Evolutionary conservation across 2,888 invertebrate genomes (phyloP).

Genomic region (Macrophya annulata): DNA sequence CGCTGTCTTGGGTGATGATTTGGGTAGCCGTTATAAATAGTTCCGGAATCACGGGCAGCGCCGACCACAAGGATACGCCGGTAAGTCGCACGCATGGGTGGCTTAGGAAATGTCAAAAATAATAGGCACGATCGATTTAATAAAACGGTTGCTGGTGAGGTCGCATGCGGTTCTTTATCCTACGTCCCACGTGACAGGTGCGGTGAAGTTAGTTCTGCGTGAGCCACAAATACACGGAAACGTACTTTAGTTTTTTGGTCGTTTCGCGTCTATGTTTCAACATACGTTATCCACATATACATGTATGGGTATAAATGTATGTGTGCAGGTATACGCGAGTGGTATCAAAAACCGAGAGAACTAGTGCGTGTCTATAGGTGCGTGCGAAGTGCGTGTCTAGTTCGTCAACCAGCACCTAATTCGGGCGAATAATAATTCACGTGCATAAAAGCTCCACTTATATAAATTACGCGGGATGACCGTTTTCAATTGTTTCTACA

Average conservation of each 20-base stretch:
- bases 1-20: slow-evolving; percentile 18
- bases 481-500: slow-evolving; percentile 50
- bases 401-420: slow-evolving; percentile 45
- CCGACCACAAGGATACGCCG: slow-evolving; percentile 35
- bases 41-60: slow-evolving; percentile 44
- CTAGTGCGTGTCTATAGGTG: slow-evolving; percentile 47
- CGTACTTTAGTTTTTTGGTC: slow-evolving; percentile 45
- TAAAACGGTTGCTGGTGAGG: slow-evolving; percentile 53
- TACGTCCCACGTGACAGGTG: slow-evolving; percentile 53
- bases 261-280: not conserved
- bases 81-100: slow-evolving; percentile 44
- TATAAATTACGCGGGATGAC: slow-evolving; percentile 49
- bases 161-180: slow-evolving; percentile 51
- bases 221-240: slow-evolving; percentile 49
- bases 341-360: slow-evolving; percentile 31
- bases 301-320: not conserved
- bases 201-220: slow-evolving; percentile 45
- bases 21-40: slow-evolving; percentile 36
- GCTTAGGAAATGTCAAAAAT: slow-evolving; percentile 56
- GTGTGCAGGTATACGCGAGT: not conserved
- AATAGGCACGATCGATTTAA: slow-evolving; percentile 56
- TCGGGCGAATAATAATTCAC: slow-evolving; percentile 43
- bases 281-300: not conserved
- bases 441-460: slow-evolving; percentile 51
- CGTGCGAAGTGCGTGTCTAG: slow-evolving; percentile 47